Percentiles rank a stretch among this genome's conserved stretches.
Conservation (phyloP, 2,797 vertebrate species). For the Typhlichthys subterraneus region DNA sequence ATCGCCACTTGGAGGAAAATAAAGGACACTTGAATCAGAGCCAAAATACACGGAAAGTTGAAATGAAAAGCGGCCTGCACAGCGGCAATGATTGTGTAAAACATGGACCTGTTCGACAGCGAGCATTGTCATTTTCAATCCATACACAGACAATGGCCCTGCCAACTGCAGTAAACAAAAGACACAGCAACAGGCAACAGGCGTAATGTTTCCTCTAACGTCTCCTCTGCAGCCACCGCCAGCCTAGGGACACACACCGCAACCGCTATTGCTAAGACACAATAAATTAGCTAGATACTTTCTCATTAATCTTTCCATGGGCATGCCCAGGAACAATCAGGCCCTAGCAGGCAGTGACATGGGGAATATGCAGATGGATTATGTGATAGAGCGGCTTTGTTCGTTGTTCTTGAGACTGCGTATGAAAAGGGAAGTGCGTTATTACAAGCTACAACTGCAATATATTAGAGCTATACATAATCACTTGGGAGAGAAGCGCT, state of each 20-base stretch:
- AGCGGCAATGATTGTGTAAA: slow-evolving; percentile 18
- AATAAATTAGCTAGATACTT: slow-evolving; percentile 9
- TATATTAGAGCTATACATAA: too few relatives aligned
- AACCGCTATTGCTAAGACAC: slow-evolving; percentile 1
- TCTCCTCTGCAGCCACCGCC: background rate
- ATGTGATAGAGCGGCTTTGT: slow-evolving; percentile 15
- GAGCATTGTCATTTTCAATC: slow-evolving; percentile 3
- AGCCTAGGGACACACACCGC: background rate
- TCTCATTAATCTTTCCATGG: slow-evolving; percentile 11
- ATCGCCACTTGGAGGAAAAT: background rate
- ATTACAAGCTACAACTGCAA: background rate
- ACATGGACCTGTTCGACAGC: background rate
- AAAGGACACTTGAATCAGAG: slow-evolving; percentile 12
- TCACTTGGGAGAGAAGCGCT: too few relatives aligned
- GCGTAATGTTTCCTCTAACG: too few relatives aligned
- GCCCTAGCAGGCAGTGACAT: slow-evolving; percentile 8
- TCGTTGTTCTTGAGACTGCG: background rate
- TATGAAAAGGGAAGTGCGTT: slow-evolving; percentile 20
- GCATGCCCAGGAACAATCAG: background rate
- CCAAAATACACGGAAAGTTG: slow-evolving; percentile 9
- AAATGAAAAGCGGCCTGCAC: slow-evolving; percentile 13
- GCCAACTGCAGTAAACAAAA: slow-evolving; percentile 8
- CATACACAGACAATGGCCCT: slow-evolving; percentile 9
- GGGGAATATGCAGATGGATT: slow-evolving; percentile 27
- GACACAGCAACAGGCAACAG: background rate